phyloP scores from a whole-genome alignment of 2,888 invertebrate species.

The Tholera decimalis region DNA sequence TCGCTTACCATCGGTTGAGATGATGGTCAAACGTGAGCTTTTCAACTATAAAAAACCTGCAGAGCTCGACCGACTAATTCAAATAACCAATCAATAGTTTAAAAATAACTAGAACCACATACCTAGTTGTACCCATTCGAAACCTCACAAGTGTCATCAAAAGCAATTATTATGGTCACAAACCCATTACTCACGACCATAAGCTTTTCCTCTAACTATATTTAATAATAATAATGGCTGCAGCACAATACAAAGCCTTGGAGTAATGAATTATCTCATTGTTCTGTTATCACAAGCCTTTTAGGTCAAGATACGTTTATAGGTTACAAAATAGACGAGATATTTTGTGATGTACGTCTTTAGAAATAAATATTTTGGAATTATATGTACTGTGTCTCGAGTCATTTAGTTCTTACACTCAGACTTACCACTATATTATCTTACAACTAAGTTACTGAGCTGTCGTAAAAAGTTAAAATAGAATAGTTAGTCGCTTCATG shows the following conservation, averaged over 20 bases:
- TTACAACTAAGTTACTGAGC: background rate
- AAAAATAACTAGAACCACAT: constrained; percentile 6
- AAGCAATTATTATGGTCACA: constrained; percentile 63
- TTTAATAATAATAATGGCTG: constrained; percentile 69
- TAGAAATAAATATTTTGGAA: background rate
- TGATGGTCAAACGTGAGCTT: too few relatives aligned
- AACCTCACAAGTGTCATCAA: constrained; percentile 56
- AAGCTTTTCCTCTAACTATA: constrained; percentile 58
- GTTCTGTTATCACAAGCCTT: constrained; percentile 82
- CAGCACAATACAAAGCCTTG: constrained; percentile 82
- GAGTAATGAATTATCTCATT: constrained; percentile 85
- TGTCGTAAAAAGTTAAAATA: too few relatives aligned
- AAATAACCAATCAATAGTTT: background rate
- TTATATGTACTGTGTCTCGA: background rate
- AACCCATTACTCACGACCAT: constrained; percentile 65
- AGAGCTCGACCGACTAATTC: too few relatives aligned
- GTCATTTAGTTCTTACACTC: too few relatives aligned
- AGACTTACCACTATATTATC: background rate
- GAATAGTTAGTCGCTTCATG: too few relatives aligned
- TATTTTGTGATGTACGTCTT: constrained; percentile 63
- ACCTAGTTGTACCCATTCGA: constrained; percentile 37
- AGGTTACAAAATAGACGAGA: constrained; percentile 71
- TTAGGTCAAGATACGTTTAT: constrained; percentile 75
- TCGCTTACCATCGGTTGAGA: too few relatives aligned
- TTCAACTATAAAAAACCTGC: too few relatives aligned